Evolutionary conservation across 2,797 vertebrate species (phyloP).

Genomic region (Crenichthys baileyi): DNA sequence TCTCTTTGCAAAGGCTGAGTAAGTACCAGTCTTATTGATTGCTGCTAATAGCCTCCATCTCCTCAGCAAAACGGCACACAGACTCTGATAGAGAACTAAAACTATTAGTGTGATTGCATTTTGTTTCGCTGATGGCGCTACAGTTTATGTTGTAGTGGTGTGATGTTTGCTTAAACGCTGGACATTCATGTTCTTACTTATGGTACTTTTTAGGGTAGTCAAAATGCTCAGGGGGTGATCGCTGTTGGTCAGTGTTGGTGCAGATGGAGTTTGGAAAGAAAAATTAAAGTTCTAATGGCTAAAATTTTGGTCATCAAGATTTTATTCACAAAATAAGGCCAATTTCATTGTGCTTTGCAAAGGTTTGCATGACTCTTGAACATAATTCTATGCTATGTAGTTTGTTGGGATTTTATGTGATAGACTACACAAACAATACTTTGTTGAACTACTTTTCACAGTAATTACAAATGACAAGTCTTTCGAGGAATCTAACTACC

Average conservation of each 20-base stretch:
- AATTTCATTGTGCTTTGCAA: no score
- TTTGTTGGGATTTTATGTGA: no score
- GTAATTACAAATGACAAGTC: no score
- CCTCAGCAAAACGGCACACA: conserved; percentile 22
- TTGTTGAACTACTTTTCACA: background rate
- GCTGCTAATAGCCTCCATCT: conserved; percentile 37
- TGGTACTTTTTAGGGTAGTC: background rate
- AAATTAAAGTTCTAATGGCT: background rate
- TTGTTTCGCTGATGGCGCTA: background rate
- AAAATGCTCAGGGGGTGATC: background rate
- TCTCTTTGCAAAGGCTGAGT: conserved; percentile 6
- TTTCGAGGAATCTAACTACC: no score
- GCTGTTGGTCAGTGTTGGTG: no score
- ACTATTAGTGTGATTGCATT: background rate
- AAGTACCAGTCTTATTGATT: conserved; percentile 43
- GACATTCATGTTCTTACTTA: background rate
- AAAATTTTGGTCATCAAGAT: no score
- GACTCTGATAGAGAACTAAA: background rate
- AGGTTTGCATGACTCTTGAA: no score
- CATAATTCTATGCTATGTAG: no score
- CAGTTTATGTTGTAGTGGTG: background rate
- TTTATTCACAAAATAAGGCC: no score
- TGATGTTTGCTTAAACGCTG: background rate
- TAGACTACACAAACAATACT: background rate
- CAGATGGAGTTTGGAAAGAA: background rate